Evolutionary conservation across 1,140 invertebrate genomes (phyloP), one percentile per base, ranked within the genome.

Genomic region (Acyrthosiphon pisum): DNA sequence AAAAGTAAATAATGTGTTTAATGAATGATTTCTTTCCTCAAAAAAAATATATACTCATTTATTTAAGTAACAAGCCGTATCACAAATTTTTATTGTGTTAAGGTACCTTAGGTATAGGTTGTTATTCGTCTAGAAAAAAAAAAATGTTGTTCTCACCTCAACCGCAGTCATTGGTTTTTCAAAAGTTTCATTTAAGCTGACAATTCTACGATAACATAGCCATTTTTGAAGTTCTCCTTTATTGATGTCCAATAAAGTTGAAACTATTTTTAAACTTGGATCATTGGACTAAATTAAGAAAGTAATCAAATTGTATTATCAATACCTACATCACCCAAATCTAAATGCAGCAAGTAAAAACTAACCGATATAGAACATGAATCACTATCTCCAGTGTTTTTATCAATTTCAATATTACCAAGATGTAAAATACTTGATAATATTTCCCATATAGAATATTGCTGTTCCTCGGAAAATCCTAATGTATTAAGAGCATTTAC

Each of bases 361-460:
- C 89, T 83, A 91, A 94, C 96, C 46, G 95, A 95, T 93, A 97
- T 96, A 56, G 94, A 94, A 94, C 96, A 96, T 22, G 95, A 95
- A 94, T 97, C 96, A 76, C 95, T 91, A 93, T 94, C 94, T n/a
- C 94, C 94, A 22, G 87, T 46, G 93, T 56, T 91, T 35, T 89
- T 89, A 37, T 30, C n/a, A 87, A 99, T 97, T 86, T 96, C 94
- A 1, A 99, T 96, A 95, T 99, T 99, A 26, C 99, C 99, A 94
- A 99, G 95, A 95, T 99, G 98, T 46, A 99, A 95, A 94, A 99
- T 97, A 9, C 97, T 97, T 18, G 98, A 97, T 84, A 99, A 95
- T 53, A 99, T 97, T 90, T 97, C 97, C 94, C 99, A 97, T 95
- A 99, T 97, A 94, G 98, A 97, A 88, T 97, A 96, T 94, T 98